Base-by-base conservation (phyloP, 2,797 vertebrate species). In the Nyctibius grandis region DNA sequence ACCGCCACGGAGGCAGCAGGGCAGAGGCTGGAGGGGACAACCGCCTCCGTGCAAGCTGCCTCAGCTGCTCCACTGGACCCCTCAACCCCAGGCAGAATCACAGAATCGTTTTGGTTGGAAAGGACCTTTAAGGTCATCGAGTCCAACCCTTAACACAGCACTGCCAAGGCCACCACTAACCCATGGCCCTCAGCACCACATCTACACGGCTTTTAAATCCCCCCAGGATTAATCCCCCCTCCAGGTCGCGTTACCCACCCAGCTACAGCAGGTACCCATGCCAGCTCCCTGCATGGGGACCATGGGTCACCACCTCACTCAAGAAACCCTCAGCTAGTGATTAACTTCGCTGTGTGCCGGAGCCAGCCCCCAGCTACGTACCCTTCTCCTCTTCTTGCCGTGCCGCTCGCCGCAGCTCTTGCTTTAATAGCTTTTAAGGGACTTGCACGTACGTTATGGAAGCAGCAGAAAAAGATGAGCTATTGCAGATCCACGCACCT, bases 271-370 rank as follows among this genome's bases (percentile, higher is more conserved):
- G 38, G 16, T 34, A 38, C 15, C 67, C 13, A 7, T 3, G 42
- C 2, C 0, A 1, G 56, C 59, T 75, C 8, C 0, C 1, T 0
- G 65, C 9, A 22, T 0, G 0, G 38, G 42, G 38, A 44, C 42
- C 48, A 16, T 0, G 0, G 45, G 16, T 44, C 50, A 69, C 67
- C 57, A 28, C 29, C 61, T 38, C 57, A 15, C 50, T 28, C 56
- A 16, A 36, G 45, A 21, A 50, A n/a, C 22, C 44, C 68, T 25
- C 0, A 0, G 42, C 50, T 12, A n/a, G 12, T 59, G 77, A 8
- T 6, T 5, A 33, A 10, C 33, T 8, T 16, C 1, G 0, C 1
- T 4, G 31, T 4, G 33, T 40, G 53, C 60, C 4, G 20, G 45
- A 64, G 50, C 29, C 40, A 61, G 36, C 54, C 70, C 33, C 40